Evolutionary conservation across 2,797 vertebrate genomes (phyloP).

Genomic region (Enteromius trimaculatus): DNA sequence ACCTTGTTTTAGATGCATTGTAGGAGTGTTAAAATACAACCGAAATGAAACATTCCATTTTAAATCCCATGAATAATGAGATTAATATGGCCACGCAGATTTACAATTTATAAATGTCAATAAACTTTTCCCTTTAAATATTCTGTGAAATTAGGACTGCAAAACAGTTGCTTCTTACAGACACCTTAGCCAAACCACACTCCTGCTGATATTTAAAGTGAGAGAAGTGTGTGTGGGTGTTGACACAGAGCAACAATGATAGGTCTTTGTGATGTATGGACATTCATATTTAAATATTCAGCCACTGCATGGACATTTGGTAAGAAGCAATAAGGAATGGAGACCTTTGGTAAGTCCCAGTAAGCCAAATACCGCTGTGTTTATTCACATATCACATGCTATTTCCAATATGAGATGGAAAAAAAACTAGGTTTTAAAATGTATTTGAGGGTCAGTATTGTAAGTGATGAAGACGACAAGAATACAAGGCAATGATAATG

Average conservation of each 20-base stretch:
- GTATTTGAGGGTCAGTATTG: neutral
- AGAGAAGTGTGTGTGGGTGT: neutral
- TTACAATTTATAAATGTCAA: constrained; percentile 1
- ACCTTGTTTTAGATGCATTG: neutral
- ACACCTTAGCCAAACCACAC: neutral
- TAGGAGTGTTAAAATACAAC: neutral
- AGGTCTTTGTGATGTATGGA: neutral
- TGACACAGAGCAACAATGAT: neutral
- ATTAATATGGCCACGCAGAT: neutral
- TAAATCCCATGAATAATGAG: neutral
- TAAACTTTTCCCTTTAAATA: neutral
- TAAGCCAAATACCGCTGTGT: neutral
- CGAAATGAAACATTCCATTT: neutral
- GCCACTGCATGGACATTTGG: neutral
- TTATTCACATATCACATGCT: neutral
- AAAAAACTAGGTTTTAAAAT: neutral
- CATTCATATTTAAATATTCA: neutral
- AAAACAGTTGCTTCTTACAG: neutral
- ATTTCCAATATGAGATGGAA: neutral
- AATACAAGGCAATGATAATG: constrained; percentile 32
- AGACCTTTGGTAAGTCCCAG: neutral
- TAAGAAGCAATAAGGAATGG: neutral
- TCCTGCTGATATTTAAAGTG: neutral
- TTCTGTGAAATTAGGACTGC: neutral
- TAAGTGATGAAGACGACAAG: constrained; percentile 9